Evolutionary conservation across 2,797 vertebrate genomes (phyloP), one percentile per base, ranked within the genome.

Genomic region (Dendrocincla fuliginosa): DNA sequence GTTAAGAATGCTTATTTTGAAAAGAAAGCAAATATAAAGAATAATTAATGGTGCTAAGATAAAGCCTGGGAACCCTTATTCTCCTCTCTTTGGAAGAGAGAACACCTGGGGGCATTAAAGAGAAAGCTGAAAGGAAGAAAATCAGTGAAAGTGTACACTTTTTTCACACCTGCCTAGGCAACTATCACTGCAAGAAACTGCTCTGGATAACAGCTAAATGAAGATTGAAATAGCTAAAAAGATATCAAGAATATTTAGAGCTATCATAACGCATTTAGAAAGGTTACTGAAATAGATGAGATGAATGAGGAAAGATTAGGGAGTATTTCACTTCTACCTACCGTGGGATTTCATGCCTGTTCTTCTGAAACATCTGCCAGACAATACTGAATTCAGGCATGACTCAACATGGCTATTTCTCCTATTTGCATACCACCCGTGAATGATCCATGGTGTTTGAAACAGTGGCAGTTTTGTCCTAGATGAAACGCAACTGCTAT

Each of bases 61-160:
- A 61, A 83, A 87, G 60, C 95, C 50, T 65, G 64, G n/a, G 37
- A 87, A 93, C 71, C 90, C 82, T 42, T 77, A 57, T 87, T 94
- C 60, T 85, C 32, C 7, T 80, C 33, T 79, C 37, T 55, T 39
- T 39, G 61, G 28, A 89, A 89, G 80, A 74, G 74, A 89, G 81
- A 89, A 87, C 71, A 89, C 33, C 53, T 2, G 0, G 23, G 33
- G 75, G 57, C 71, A 91, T 81, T 89, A 84, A 92, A n/a, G 28
- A 90, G 81, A 85, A 89, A 22, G 71, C 37, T 67, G 71, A 77
- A 94, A 78, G 39, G 44, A 91, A 73, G 52, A 87, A 92, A 87
- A 70, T 3, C 33, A 83, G 17, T 85, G 39, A 90, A 93, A 93
- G 44, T 47, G 82, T 90, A 73, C 22, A 39, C 16, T 86, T 92